Base-by-base conservation (phyloP, 2,113 vertebrate species). In the Vimba vimba region DNA sequence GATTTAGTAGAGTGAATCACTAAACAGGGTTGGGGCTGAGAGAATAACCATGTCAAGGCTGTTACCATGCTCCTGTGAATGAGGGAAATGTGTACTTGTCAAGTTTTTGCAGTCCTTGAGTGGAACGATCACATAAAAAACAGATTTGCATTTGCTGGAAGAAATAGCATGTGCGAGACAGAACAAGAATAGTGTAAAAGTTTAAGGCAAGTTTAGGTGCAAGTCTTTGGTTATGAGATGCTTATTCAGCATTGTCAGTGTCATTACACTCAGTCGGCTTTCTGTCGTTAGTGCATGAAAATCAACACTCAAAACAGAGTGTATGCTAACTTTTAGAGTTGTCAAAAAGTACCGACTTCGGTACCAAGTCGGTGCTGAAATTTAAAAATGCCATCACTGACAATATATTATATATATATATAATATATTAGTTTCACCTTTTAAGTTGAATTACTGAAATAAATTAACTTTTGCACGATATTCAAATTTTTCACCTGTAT, bases 31-130 rank as follows among this genome's bases (percentile, higher is more conserved):
- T 59, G 27, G 30, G 30, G 52, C 19, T 78, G 25, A 19, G 7
- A 57, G 75, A 77, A 30, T 21, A 77, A 12, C 50, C 17, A 21
- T 77, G 27, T 77, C 75, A 77, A 78, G 30, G 50, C 19, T 57
- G 75, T 77, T 21, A 12, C 50, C 52, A 43, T 71, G 19, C 68
- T 71, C 9, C 55, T 57, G 19, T 57, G 55, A 57, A 4, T 23
- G 36, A 71, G 33, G 36, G 68, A 71, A 71, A 71, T 71, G 68
- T 12, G 33, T 43, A 71, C 68, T 39, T 68, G 6, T 33, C 64
- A 33, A 6, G 27, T 12, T 71, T 71, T 69, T 71, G 33, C 68
- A 23, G 68, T 33, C 33, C 33, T 21, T 39, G 4, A 1, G 66
- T 23, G 33, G 19, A 57, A 57, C 2, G 19, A 71, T 69, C 33